A percentile compares a stretch with the other conserved stretches of the same genome.
Conservation (phyloP, 2,888 invertebrate species). For the Zaprionus obscuricornis region DNA sequence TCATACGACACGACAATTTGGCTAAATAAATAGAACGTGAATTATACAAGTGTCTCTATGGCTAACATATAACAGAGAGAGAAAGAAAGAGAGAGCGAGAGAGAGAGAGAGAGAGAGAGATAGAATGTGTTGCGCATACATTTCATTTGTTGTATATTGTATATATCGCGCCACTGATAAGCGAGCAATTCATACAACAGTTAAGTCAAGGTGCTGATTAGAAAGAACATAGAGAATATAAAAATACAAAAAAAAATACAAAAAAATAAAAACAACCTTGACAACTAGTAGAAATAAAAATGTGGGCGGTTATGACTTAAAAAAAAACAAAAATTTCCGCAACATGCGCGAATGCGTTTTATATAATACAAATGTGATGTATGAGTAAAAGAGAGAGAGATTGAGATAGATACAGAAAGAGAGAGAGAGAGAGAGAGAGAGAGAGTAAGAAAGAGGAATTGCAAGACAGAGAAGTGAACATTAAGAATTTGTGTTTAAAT, state of each 20-base stretch:
- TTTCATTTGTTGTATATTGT: conserved; percentile 7
- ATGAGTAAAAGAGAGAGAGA: too few relatives aligned
- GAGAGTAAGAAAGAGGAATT: too few relatives aligned
- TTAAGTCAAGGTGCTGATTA: conserved; percentile 68
- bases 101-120: too few relatives aligned
- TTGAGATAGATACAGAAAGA: too few relatives aligned
- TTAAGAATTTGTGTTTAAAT: too few relatives aligned
- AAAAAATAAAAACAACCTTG: conserved; percentile 55
- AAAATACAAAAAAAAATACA: too few relatives aligned
- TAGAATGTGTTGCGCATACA: too few relatives aligned
- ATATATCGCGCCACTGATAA: conserved; percentile 58
- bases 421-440: too few relatives aligned
- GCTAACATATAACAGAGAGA: conserved; percentile 12
- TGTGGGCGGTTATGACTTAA: conserved; percentile 35
- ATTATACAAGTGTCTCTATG: too few relatives aligned
- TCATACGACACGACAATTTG: background rate
- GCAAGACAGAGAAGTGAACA: too few relatives aligned
- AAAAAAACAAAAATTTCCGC: conserved; percentile 28
- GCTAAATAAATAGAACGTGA: conserved; percentile 5
- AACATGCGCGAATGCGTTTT: conserved; percentile 43
- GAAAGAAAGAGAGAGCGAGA: background rate
- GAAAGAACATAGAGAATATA: conserved; percentile 39
- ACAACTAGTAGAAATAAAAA: conserved; percentile 1
- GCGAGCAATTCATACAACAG: conserved; percentile 42
- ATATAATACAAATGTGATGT: conserved; percentile 14